Evolutionary conservation across 1,140 invertebrate genomes (phyloP), one percentile per base, ranked within the genome.

Genomic region (Chrysopa pallens): DNA sequence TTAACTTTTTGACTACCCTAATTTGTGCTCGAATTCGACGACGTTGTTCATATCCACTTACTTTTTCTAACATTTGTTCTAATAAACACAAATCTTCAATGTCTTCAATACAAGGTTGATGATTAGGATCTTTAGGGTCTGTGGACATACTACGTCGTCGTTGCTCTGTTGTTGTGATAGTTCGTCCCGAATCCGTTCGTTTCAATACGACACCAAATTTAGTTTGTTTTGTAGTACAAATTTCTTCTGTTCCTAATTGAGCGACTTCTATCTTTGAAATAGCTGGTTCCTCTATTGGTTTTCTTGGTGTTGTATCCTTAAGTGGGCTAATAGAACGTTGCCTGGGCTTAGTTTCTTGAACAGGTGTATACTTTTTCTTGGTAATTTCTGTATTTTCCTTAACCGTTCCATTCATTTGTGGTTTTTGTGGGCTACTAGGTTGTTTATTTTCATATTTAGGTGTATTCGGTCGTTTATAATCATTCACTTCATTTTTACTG

Each of bases 1-100:
- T 60, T 46, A 67, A 60, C 50, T 77, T 74, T 47, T 72, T 73
- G 4, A 80, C 72, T 7, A 76, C 53, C 47, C 80, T 64, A 42
- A 84, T 80, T 58, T 84, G 80, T 7, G 78, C 69, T 46, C 82
- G 67, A 42, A 85, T 81, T 43, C 77, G 68, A 40, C 78, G 68
- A 44, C 81, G 61, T 51, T 81, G 66, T 49, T 84, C 80, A 53
- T 84, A 84, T 42, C 72, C 72, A 17, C 70, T 70, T 28, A 80
- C 73, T 52, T 74, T 78, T 58, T 83, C 76, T 54, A 84, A 62
- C 64, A 81, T 68, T 62, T 69, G 63, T 59, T 83, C 79, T 37
- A 84, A 61, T 43, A 77, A 56, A 51, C 69, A 64, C 42, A 82
- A 51, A 48, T 81, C 77, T 46, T 71, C 76, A 44, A 83, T 79